Base-by-base conservation (phyloP, 1,140 invertebrate species). In the Bombus cullumanus region DNA sequence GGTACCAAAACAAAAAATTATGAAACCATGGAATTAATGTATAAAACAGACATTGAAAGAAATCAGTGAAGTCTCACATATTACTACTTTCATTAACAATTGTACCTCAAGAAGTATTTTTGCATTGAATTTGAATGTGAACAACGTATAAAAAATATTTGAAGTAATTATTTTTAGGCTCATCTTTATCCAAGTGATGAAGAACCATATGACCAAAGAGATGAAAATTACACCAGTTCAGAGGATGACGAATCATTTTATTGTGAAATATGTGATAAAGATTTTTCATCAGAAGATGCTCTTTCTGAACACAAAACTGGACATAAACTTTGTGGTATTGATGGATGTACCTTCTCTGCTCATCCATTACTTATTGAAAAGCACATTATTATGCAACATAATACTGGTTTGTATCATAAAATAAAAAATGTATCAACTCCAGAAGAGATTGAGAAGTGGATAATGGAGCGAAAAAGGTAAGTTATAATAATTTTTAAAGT, bases 371-470 rank as follows among this genome's bases (percentile, higher is more conserved):
- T 98, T 4, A 96, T 99, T 28, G 96, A 97, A 79, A 97, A 97
- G 89, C 98, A 98, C 92, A 96, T 98, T 87, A 95, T 96, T 94
- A 97, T 97, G 95, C 97, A 98, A 95, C 98, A 98, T 94, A 95
- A 95, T 34, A 97, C 97, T 41, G 98, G 98, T 28, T 92, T 98
- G 34, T 98, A 97, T 91, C 96, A 97, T 74, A 97, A 96, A 94
- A 97, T 98, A 78, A 96, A 96, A 90, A 96, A 97, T 90, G 87
- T 98, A 22, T 96, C 97, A 81, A 97, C 97, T 18, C 96, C 97
- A 3, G 97, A 98, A 93, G 98, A 98, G 85, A 97, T 98, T 87
- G 93, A 96, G 73, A 98, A 97, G 94, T 99, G 98, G 98, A 96
- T 96, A 80, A 96, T 96, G 74, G 98, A 98, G 89, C 96, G 98